Base-by-base conservation (phyloP, 1,140 invertebrate species). In the Chlorops oryzae region DNA sequence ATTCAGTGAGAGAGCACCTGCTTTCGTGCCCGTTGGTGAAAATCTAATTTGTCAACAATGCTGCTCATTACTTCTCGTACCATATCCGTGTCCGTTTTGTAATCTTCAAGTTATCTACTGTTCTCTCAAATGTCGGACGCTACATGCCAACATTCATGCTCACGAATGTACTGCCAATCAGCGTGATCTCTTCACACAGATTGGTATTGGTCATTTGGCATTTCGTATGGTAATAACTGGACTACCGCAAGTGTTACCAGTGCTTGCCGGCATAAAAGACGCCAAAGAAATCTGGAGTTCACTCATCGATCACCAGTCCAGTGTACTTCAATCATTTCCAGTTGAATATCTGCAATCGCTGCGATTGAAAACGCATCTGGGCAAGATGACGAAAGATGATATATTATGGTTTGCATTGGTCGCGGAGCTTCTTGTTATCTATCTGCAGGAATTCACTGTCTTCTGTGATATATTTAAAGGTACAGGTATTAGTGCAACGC, bases 31-130 rank as follows among this genome's bases (percentile, higher is more conserved):
- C 6, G 22, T 64, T 3, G 48, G 59, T 9, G 38, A 57, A 15
- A 38, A 37, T 21, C 9, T 51, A 0, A 62, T 69, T 34, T 69
- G 65, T 20, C 61, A 69, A 28, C 54, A 64, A 37, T 69, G 65
- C 24, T 61, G 55, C 3, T n/a, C 54, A n/a, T 58, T 4, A 3
- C 17, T 62, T 4, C 44, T 69, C 21, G 61, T 62, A 6, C 65
- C 65, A 0, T 60, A 61, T 22, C 65, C 65, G 5, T 69, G 65
- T 44, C 18, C 57, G 0, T 15, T 51, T 9, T 69, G 65, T 35
- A 52, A 54, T 27, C 51, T 56, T n/a, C 41, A 54, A 1, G 65
- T 69, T 0, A 51, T 64, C 5, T 69, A 65, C 46, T 69, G 65
- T 37, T 69, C 65, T 0, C 43, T 60, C 2, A 51, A 46, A 5